Percentiles rank a stretch among this genome's conserved stretches.
phyloP scores from a whole-genome alignment of 2,113 vertebrate genomes.

The Callopanchax toddi region DNA sequence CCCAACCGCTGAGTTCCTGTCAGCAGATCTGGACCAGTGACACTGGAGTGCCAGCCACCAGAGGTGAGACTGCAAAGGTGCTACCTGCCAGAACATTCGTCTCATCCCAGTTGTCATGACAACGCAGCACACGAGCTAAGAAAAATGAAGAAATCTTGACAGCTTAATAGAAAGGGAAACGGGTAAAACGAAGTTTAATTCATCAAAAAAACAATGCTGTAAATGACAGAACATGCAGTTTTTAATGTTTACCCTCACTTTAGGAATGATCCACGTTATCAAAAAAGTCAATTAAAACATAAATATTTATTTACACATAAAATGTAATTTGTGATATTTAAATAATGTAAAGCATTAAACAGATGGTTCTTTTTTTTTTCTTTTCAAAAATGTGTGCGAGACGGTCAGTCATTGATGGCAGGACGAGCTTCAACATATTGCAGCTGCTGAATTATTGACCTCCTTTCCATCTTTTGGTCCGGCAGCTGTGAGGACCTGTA shows the following conservation, averaged over 20 bases:
- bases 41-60: conserved; percentile 75
- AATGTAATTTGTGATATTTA: no score
- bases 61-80: conserved; percentile 89
- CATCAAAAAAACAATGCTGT: not conserved
- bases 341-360: not conserved
- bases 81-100: conserved; percentile 82
- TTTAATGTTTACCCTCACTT: not conserved
- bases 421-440: conserved; percentile 77
- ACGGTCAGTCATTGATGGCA: conserved; percentile 12
- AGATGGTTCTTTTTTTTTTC: conserved; percentile 16
- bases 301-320: no score
- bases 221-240: not conserved
- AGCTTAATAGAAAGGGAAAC: conserved; percentile 1
- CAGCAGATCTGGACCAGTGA: conserved; percentile 39
- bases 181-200: not conserved
- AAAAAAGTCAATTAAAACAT: no score
- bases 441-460: conserved; percentile 88
- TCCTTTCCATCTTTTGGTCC: conserved; percentile 73
- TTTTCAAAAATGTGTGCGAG: conserved; percentile 3
- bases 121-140: conserved; percentile 74
- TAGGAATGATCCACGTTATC: not conserved
- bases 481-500: conserved; percentile 83
- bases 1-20: conserved; percentile 35
- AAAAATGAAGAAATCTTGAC: conserved; percentile 36
- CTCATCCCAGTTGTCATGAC: conserved; percentile 85